Evolutionary conservation across 2,888 invertebrate species (phyloP), one percentile per base, ranked within the genome.

Genomic region (Sesia apiformis): DNA sequence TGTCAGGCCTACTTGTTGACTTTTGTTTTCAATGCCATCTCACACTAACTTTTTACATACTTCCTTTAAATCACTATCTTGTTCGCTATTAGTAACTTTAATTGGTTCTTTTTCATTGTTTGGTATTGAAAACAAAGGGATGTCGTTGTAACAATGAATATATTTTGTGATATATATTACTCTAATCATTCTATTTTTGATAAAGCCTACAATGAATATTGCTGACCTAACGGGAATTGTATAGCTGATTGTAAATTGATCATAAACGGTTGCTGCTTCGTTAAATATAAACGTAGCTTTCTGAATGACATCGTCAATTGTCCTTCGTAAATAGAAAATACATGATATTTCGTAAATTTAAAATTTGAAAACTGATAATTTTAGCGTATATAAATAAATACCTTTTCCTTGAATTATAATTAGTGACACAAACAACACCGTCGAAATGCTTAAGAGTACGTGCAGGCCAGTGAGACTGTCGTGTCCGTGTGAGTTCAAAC

Each of bases 131-230:
- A 85, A 84, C 82, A 80, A 77, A 80, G 67, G 72, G 66, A 69
- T 73, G 62, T 77, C 70, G 75, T 79, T 78, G 74, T 77, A 79
- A 81, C 84, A 83, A 84, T 86, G 82, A 85, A 88, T 88, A 86
- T 88, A 89, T 89, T 89, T 89, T 89, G 86, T 88, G 87, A 88
- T 88, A 86, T 86, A 81, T 84, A 84, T 84, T 76, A 84, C 80
- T 84, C 76, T 87, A 83, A 85, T 77, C 85, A 84, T 86, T 86
- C 85, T 89, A 89, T 89, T 89, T 89, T 89, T 89, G 89, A 89
- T 89, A 89, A 81, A 81, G 85, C 84, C 84, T 84, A 81, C 80
- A 70, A 81, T 70, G 62, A 78, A 75, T 84, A 82, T 84, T 81
- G 79, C 82, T 79, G 74, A 78, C 65, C 63, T 67, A 70, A 76